Conservation (phyloP, 2,888 invertebrate genomes). For the Panopea generosa region DNA sequence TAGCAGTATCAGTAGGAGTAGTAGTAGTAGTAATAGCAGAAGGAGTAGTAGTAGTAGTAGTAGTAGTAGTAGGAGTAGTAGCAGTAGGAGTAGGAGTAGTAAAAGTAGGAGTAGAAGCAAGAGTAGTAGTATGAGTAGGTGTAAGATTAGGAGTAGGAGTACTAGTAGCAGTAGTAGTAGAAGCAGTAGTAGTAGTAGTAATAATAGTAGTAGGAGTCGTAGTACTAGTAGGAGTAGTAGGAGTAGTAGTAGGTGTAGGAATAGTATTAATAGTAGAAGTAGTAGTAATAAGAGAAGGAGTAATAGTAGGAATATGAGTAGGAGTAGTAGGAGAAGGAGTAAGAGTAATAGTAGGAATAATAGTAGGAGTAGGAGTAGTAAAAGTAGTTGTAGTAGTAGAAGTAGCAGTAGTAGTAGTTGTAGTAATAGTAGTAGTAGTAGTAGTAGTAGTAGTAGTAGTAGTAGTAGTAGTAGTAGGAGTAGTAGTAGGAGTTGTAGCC, state of each 20-base stretch:
- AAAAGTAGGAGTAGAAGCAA: slow-evolving; percentile 1
- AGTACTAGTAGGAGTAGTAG: slow-evolving; percentile 2
- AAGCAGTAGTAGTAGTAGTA: slow-evolving; percentile 5
- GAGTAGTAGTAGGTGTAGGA: background rate
- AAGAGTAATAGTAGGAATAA: no score
- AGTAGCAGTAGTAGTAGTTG: no score
- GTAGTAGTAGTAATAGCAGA: background rate
- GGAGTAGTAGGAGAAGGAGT: no score
- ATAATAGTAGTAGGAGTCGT: slow-evolving; percentile 3
- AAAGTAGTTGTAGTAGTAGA: no score
- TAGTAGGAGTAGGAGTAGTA: no score
- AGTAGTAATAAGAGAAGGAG: slow-evolving; percentile 1
- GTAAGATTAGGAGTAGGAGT: background rate
- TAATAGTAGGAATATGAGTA: background rate
- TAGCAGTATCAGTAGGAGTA: slow-evolving; percentile 14
- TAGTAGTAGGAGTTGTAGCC: no score
- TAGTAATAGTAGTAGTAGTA: no score
- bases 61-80: slow-evolving; percentile 8
- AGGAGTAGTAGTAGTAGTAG: slow-evolving; percentile 10
- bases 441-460: no score
- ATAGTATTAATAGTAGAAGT: slow-evolving; percentile 5
- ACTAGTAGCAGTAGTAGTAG: slow-evolving; percentile 5
- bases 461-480: no score
- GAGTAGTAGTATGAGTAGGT: background rate
- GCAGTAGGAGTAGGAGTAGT: slow-evolving; percentile 3